Evolutionary conservation across 2,113 vertebrate species (phyloP).

Genomic region (Fregata magnificens): DNA sequence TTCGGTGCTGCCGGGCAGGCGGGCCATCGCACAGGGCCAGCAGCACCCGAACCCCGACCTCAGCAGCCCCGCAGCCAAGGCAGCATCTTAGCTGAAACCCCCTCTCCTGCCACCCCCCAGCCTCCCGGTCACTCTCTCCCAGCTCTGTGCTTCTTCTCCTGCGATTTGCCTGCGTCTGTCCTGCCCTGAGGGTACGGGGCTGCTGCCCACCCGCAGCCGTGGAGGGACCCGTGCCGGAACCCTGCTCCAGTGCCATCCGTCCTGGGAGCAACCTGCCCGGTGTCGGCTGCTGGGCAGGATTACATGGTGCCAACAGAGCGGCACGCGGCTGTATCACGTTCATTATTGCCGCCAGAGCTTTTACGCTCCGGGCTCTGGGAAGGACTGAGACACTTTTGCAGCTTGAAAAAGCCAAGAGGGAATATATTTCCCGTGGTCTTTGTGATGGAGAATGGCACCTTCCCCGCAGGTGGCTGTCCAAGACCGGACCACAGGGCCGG

Average conservation of each 20-base stretch:
- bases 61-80: rapidly evolving
- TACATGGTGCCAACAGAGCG: neutral
- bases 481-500: rapidly evolving
- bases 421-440: neutral
- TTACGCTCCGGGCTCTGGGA: rapidly evolving
- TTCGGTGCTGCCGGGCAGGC: neutral
- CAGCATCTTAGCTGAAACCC: neutral
- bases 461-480: rapidly evolving
- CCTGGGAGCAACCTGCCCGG: neutral
- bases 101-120: neutral
- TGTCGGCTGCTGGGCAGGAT: neutral
- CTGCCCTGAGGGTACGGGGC: neutral
- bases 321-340: rapidly evolving
- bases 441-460: neutral
- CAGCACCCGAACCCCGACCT: neutral
- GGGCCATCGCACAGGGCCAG: neutral
- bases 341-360: rapidly evolving
- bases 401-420: neutral
- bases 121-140: rapidly evolving
- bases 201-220: neutral
- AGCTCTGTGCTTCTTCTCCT: neutral
- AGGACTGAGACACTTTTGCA: neutral
- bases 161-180: rapidly evolving
- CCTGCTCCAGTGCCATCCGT: neutral
- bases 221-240: neutral